phyloP scores from a whole-genome alignment of 35 echinoderm and acorn worm species.

The Eucidaris tribuloides region DNA sequence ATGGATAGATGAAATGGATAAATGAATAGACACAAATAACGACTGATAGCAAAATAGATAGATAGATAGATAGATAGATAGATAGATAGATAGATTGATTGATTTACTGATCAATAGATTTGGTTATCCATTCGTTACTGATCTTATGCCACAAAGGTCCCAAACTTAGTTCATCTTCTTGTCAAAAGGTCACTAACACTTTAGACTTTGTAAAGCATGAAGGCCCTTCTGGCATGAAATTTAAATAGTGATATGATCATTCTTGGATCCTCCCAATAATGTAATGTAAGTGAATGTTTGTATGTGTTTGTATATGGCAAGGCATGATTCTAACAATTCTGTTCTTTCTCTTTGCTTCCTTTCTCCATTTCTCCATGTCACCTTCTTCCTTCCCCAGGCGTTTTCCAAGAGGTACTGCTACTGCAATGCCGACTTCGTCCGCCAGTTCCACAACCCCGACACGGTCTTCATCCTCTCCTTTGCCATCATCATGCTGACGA shows the following conservation, averaged over 20 bases:
- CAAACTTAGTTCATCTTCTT: too few species aligned
- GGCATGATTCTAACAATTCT: background rate
- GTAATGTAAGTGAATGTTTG: background rate
- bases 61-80: too few species aligned
- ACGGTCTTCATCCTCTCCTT: constrained; percentile 98
- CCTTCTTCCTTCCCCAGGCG: constrained; percentile 44
- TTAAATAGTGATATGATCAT: too few species aligned
- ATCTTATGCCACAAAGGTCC: too few species aligned
- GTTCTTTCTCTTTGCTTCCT: too few species aligned
- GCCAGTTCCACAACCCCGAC: constrained; percentile 77
- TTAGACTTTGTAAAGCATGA: background rate
- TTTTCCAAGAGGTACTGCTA: constrained; percentile 89
- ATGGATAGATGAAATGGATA: too few species aligned
- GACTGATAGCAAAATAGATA: too few species aligned
- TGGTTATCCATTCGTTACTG: too few species aligned
- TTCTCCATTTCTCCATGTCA: background rate
- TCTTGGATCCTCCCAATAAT: background rate
- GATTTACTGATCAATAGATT: too few species aligned
- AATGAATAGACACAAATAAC: too few species aligned
- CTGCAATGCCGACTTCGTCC: constrained; percentile 81
- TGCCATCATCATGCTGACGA: constrained; percentile 98
- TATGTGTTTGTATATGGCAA: background rate
- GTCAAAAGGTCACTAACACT: background rate
- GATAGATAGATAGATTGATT: too few species aligned
- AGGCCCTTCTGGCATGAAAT: background rate